Percentiles rank a stretch among this genome's conserved stretches.
Evolutionary conservation across 2,113 vertebrate genomes (phyloP).

Genomic region (Sterna hirundo): DNA sequence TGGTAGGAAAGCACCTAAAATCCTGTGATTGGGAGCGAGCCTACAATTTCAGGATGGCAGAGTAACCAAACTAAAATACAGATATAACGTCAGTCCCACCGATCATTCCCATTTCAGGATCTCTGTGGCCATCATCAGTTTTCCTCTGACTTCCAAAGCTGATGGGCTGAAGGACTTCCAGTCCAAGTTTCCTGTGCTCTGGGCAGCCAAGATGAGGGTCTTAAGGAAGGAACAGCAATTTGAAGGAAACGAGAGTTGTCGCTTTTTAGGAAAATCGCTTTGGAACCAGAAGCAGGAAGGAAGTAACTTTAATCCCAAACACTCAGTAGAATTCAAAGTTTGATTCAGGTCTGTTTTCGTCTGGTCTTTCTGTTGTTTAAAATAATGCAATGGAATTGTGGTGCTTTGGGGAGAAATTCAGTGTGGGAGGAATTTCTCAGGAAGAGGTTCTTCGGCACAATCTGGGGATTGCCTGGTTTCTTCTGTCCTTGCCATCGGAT

Average conservation of each 20-base stretch:
- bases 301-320: not conserved
- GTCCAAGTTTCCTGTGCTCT: not conserved
- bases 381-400: not conserved
- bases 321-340: not conserved
- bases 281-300: not conserved
- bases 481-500: not conserved
- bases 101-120: not conserved
- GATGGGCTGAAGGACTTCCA: not conserved
- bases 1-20: conserved; percentile 45
- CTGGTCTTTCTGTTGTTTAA: not conserved
- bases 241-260: not conserved
- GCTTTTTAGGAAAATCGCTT: not conserved
- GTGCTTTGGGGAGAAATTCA: not conserved
- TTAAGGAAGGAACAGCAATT: not conserved
- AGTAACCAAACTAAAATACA: not conserved
- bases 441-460: not conserved
- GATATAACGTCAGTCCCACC: not conserved
- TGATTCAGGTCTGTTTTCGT: not conserved
- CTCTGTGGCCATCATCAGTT: not conserved
- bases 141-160: not conserved
- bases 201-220: not conserved
- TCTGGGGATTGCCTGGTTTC: not conserved
- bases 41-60: not conserved
- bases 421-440: not conserved
- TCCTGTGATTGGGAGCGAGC: not conserved